These are phyloP conservation scores for Petaurus breviceps DNA, from an alignment of 2,113 vertebrate species.

Conservation along the genomic window DNA sequence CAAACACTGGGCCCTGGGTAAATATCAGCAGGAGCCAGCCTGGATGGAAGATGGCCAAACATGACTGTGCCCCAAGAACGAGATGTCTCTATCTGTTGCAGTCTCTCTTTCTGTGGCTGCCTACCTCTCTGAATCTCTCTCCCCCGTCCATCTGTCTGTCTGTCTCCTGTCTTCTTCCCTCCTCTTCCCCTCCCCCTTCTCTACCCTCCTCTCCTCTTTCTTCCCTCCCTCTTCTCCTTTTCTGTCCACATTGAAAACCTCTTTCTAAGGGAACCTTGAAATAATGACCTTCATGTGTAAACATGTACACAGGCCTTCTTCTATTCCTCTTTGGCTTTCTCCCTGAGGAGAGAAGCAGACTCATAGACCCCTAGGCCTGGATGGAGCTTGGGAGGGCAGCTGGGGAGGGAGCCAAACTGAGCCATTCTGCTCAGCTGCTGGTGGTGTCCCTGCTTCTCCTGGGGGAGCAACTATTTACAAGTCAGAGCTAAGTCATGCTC, in stretches of 20 bases:
- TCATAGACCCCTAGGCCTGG: neutral
- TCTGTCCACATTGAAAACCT: neutral
- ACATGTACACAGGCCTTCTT: neutral
- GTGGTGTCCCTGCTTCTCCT: neutral
- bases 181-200: too few relatives aligned
- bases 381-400: too few relatives aligned
- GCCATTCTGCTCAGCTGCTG: neutral
- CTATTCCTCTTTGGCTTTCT: neutral
- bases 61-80: constrained; percentile 73
- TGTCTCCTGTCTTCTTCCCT: too few relatives aligned
- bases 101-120: neutral
- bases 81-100: constrained; percentile 6
- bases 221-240: neutral
- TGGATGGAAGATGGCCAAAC: constrained; percentile 75
- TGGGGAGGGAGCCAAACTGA: neutral
- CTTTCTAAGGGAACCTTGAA: neutral
- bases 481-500: neutral
- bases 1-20: constrained; percentile 64
- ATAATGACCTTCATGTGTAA: neutral
- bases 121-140: neutral
- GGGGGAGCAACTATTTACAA: neutral
- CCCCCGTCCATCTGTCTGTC: too few relatives aligned
- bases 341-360: neutral
- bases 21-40: constrained; percentile 39
- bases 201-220: too few relatives aligned